These are phyloP conservation scores for Boloria selene DNA, from an alignment of 2,888 invertebrate species.

Conservation along the genomic window DNA sequence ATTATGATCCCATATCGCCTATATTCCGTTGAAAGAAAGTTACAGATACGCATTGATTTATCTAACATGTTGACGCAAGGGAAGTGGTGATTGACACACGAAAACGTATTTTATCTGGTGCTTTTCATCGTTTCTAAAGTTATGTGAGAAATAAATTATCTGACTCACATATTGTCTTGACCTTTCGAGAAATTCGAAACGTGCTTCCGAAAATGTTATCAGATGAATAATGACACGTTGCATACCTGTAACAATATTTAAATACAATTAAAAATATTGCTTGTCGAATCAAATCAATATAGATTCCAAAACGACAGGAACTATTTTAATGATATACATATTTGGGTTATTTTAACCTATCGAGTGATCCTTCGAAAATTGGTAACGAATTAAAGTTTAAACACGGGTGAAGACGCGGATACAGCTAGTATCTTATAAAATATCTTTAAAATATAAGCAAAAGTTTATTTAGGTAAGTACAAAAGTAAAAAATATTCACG, in stretches of 20 bases:
- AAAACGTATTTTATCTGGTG: constrained; percentile 26
- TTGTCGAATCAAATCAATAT: neutral
- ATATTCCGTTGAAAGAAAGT: constrained; percentile 12
- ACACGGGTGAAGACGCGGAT: too few relatives aligned
- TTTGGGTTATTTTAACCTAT: too few relatives aligned
- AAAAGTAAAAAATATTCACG: too few relatives aligned
- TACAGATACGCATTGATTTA: constrained; percentile 18
- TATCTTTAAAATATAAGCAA: too few relatives aligned
- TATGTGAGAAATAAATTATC: constrained; percentile 16
- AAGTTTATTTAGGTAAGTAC: too few relatives aligned
- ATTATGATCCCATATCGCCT: neutral
- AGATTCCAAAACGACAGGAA: too few relatives aligned
- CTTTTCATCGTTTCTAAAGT: constrained; percentile 15
- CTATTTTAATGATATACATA: too few relatives aligned
- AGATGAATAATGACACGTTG: neutral
- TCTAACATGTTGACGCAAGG: constrained; percentile 17
- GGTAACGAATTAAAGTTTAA: too few relatives aligned
- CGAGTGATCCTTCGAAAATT: too few relatives aligned
- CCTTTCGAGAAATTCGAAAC: neutral
- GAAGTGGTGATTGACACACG: constrained; percentile 27
- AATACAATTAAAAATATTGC: neutral
- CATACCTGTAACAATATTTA: constrained; percentile 14
- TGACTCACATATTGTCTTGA: constrained; percentile 1
- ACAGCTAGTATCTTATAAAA: too few relatives aligned
- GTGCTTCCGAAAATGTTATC: neutral